Conservation (phyloP, 2,888 invertebrate species). For the Opisthograptis luteolata region DNA sequence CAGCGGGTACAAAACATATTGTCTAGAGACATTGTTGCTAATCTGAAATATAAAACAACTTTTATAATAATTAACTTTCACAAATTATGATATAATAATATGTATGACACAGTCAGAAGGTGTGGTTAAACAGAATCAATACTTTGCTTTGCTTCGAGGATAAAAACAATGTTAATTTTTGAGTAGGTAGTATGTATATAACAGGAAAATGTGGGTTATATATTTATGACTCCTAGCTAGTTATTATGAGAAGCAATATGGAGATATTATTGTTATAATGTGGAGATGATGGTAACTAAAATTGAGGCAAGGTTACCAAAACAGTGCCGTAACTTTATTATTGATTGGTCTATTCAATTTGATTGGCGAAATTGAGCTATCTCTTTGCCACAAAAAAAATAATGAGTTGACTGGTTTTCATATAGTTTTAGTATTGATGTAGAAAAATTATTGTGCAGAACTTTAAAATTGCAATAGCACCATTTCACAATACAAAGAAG, state of each 20-base stretch:
- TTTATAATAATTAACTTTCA: not conserved
- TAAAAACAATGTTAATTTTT: conserved; percentile 13
- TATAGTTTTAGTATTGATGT: too few species aligned
- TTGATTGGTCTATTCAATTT: too few species aligned
- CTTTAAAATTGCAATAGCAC: too few species aligned
- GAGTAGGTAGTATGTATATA: too few species aligned
- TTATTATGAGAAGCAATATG: conserved; percentile 2
- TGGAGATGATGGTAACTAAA: not conserved
- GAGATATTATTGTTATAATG: not conserved
- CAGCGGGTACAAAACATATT: conserved; percentile 98
- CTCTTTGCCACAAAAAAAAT: too few species aligned
- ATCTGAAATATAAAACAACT: conserved; percentile 52
- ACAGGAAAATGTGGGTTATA: conserved; percentile 28
- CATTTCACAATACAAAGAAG: too few species aligned
- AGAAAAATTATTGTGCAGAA: too few species aligned
- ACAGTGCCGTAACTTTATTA: too few species aligned
- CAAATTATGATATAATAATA: not conserved
- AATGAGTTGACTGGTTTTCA: too few species aligned
- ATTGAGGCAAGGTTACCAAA: too few species aligned
- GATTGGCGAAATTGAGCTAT: too few species aligned
- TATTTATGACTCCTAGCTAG: not conserved
- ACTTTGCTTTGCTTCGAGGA: conserved; percentile 24
- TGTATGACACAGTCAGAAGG: too few species aligned
- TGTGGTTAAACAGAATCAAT: conserved; percentile 14
- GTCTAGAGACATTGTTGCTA: conserved; percentile 91